Conservation (phyloP, 2,888 invertebrate species). For the Epirrhoe tristata region DNA sequence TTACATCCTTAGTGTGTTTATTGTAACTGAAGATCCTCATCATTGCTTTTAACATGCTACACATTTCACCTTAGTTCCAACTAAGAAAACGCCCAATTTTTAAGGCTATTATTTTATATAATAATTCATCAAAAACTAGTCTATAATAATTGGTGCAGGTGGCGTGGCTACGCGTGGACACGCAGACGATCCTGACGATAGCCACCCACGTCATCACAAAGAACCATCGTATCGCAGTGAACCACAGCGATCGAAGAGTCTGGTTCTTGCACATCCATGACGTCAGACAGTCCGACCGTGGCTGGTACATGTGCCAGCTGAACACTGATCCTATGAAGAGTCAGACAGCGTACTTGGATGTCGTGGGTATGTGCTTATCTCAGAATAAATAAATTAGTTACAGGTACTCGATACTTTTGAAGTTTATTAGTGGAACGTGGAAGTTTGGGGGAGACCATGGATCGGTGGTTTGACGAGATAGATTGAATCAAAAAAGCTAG, state of each 20-base stretch:
- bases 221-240: constrained; percentile 94
- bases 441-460: no score
- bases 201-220: constrained; percentile 96
- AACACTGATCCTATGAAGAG: constrained; percentile 97
- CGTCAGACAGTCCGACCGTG: constrained; percentile 93
- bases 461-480: no score
- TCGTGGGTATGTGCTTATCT: constrained; percentile 90
- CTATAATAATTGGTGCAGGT: constrained; percentile 82
- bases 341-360: constrained; percentile 94
- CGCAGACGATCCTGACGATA: constrained; percentile 96
- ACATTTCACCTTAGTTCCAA: no score
- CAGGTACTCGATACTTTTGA: no score
- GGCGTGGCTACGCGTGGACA: constrained; percentile 96
- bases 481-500: no score
- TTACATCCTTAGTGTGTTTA: not conserved
- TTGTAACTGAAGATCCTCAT: no score
- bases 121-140: not conserved
- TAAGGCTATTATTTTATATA: not conserved
- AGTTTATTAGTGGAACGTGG: no score
- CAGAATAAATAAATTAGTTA: no score
- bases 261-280: constrained; percentile 95
- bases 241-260: constrained; percentile 93
- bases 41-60: no score
- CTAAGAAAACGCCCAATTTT: no score
- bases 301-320: constrained; percentile 97